Evolutionary conservation across 92 coral and sea anemone genomes (phyloP).

Genomic region (Isaurus tuberculatus): DNA sequence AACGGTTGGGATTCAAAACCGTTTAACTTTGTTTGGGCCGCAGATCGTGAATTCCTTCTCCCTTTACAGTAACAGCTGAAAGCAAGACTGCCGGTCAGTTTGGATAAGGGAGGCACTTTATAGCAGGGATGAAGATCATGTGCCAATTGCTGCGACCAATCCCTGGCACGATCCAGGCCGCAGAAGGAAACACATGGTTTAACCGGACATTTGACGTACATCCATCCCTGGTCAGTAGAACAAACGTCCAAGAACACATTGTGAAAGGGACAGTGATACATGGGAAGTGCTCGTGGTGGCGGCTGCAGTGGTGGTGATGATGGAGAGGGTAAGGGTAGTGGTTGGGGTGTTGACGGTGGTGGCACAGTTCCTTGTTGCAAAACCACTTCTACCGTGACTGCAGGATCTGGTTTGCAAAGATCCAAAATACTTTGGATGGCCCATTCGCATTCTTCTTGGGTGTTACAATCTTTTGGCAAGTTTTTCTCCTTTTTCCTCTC

Average conservation of each 20-base stretch:
- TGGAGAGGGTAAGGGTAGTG: too few relatives aligned
- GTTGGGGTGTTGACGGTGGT: too few relatives aligned
- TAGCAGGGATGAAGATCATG: not conserved
- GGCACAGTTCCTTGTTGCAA: too few relatives aligned
- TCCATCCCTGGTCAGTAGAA: not conserved
- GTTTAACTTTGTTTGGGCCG: too few relatives aligned
- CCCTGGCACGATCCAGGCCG: not conserved
- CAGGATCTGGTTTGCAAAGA: too few relatives aligned
- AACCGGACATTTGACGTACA: not conserved
- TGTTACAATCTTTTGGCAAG: too few relatives aligned
- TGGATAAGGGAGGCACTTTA: not conserved
- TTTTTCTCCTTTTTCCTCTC: too few relatives aligned
- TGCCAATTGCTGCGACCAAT: not conserved
- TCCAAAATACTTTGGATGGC: too few relatives aligned
- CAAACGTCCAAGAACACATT: not conserved
- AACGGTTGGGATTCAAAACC: too few relatives aligned
- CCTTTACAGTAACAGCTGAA: not conserved
- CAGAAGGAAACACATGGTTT: not conserved
- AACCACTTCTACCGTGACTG: too few relatives aligned
- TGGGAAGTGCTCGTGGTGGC: not conserved
- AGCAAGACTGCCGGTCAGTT: not conserved
- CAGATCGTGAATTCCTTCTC: too few relatives aligned
- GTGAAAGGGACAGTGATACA: not conserved
- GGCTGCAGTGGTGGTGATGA: not conserved
- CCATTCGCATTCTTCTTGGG: too few relatives aligned